phyloP scores from a whole-genome alignment of 2,113 vertebrate species.

The Sinocyclocheilus anshuiensis region DNA sequence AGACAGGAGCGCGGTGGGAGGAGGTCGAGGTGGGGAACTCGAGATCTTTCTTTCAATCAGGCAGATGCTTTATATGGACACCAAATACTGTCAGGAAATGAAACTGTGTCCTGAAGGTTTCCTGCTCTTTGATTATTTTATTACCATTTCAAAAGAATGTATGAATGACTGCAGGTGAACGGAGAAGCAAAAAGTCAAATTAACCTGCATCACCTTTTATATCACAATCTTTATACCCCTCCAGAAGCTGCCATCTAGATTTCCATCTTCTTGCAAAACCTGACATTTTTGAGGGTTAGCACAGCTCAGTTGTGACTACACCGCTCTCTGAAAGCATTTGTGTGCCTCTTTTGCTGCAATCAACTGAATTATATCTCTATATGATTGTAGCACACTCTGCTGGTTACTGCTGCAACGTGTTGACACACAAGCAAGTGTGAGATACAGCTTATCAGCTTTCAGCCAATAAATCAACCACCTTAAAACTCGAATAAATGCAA shows the following conservation, averaged over 20 bases:
- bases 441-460: slow-evolving; percentile 30
- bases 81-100: neutral
- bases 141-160: slow-evolving; percentile 44
- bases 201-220: slow-evolving; percentile 29
- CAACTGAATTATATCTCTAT: slow-evolving; percentile 10
- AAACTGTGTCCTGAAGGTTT: slow-evolving; percentile 17
- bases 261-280: slow-evolving; percentile 17
- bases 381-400: slow-evolving; percentile 48
- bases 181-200: slow-evolving; percentile 23
- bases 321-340: neutral
- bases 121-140: slow-evolving; percentile 39
- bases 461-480: slow-evolving; percentile 21
- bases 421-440: slow-evolving; percentile 1
- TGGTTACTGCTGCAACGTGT: slow-evolving; percentile 30
- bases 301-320: neutral
- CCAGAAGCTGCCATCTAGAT: neutral
- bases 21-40: slow-evolving; percentile 6
- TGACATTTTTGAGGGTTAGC: slow-evolving; percentile 19
- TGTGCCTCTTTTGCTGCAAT: neutral
- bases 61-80: neutral
- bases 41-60: slow-evolving; percentile 15
- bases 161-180: slow-evolving; percentile 32
- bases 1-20: slow-evolving; percentile 20
- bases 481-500: slow-evolving; percentile 19
- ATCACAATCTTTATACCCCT: slow-evolving; percentile 18